Percentiles rank a stretch among this genome's conserved stretches.
Conservation (phyloP, 2,888 invertebrate species). For the Drosophila cognata region DNA sequence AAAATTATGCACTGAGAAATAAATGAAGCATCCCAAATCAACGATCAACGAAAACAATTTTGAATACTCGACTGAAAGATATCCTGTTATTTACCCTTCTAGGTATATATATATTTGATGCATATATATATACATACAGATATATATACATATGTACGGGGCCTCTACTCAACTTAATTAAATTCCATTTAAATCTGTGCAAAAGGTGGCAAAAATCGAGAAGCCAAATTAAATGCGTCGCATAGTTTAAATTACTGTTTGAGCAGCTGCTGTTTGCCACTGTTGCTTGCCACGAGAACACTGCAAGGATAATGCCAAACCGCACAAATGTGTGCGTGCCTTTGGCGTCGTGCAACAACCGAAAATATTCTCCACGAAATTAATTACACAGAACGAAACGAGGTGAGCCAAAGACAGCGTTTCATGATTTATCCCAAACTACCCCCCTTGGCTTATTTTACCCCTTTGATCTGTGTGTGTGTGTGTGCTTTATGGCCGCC, state of each 20-base stretch:
- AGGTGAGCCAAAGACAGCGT: conserved; percentile 17
- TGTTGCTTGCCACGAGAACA: conserved; percentile 15
- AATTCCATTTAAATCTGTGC: conserved; percentile 51
- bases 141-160: not conserved
- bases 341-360: not conserved
- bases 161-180: conserved; percentile 52
- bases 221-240: conserved; percentile 58
- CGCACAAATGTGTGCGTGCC: conserved; percentile 42
- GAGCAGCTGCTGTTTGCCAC: not conserved
- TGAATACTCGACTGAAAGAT: not conserved
- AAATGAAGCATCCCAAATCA: not conserved
- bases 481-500: conserved; percentile 55
- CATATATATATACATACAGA: not conserved
- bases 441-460: not conserved
- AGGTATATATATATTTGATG: not conserved
- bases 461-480: not conserved
- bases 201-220: conserved; percentile 6
- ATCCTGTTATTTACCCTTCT: no score
- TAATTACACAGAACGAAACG: conserved; percentile 63
- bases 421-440: conserved; percentile 17
- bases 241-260: conserved; percentile 64
- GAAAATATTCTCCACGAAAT: conserved; percentile 58
- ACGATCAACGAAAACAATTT: not conserved
- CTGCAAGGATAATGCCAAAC: conserved; percentile 43
- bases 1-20: not conserved